These are phyloP conservation scores for Trichonephila clavipes DNA, from an alignment of 1,140 invertebrate species.

Conservation along the genomic window DNA sequence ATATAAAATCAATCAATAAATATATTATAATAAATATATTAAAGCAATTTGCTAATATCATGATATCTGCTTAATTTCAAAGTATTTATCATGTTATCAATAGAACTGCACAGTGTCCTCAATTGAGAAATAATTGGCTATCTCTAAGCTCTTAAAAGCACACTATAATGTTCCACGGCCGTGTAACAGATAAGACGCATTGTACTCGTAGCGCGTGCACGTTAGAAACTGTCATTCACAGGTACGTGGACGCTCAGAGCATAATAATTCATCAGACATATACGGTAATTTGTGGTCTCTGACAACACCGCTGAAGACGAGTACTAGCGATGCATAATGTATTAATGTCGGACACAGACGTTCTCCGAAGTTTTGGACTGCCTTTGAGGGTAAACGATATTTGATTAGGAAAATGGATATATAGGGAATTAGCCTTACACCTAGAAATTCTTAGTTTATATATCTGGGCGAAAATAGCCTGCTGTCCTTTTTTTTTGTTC, in stretches of 20 bases:
- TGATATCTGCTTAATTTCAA: too few relatives aligned
- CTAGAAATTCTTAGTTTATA: not conserved
- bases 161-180: not conserved
- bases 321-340: conserved; percentile 41
- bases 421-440: not conserved
- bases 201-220: not conserved
- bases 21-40: too few relatives aligned
- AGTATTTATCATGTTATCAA: not conserved
- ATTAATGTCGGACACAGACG: conserved; percentile 1
- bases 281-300: conserved; percentile 42
- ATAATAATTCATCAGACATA: conserved; percentile 56
- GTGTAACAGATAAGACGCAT: conserved; percentile 15
- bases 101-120: not conserved
- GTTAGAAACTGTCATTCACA: conserved; percentile 50
- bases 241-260: not conserved
- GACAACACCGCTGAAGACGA: conserved; percentile 2
- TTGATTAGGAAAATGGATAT: not conserved
- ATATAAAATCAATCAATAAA: too few relatives aligned
- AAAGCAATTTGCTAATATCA: too few relatives aligned
- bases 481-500: too few relatives aligned
- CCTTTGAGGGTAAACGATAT: not conserved
- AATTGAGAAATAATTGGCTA: conserved; percentile 11
- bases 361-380: not conserved
- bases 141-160: not conserved
- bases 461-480: too few relatives aligned